Evolutionary conservation across 2,797 vertebrate species (phyloP), one percentile per base, ranked within the genome.

Genomic region (Iguana delicatissima): DNA sequence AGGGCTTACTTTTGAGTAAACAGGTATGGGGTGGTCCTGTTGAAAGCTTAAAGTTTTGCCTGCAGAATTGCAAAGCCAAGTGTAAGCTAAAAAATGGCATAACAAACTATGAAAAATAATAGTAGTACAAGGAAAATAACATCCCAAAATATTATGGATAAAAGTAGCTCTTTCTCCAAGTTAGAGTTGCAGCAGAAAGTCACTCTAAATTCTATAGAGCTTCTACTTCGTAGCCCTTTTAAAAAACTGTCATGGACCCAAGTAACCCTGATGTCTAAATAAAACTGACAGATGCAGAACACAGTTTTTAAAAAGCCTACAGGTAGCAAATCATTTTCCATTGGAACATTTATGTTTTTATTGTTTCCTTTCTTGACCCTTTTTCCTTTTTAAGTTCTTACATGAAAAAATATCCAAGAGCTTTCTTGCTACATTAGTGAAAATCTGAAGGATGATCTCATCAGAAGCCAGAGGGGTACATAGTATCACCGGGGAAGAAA

Each of bases 321-420:
- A 55, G 35, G 55, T 32, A 64, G 50, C 24, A 29, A 85, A 46
- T 26, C 29, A 29, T 72, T 81, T 24, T 80, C 46, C 55, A 91
- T 81, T 93, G 67, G 88, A 91, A 93, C 55, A 32, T 13, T 93
- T 38, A 52, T 13, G 77, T 86, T 35, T 74, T 62, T 38, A 42
- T 59, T 42, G n/a, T 42, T 94, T 92, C 90, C 90, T 46, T 85
- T 93, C 89, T 86, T 57, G 55, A 10, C 8, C 90, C 32, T 90
- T 94, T 91, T 32, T 13, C 89, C 79, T 73, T 91, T 82, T 82
- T 82, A 0, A 83, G 12, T 22, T 89, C 20, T 89, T 92, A 29
- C 88, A 85, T 84, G 91, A 55, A 92, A 52, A 84, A 89, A 24
- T 12, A 62, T n/a, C 3, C 72, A 50, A 83, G 29, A 88, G 77